These are phyloP conservation scores for Epinotia brunnichana DNA, from an alignment of 2,888 invertebrate genomes.

Conservation along the genomic window DNA sequence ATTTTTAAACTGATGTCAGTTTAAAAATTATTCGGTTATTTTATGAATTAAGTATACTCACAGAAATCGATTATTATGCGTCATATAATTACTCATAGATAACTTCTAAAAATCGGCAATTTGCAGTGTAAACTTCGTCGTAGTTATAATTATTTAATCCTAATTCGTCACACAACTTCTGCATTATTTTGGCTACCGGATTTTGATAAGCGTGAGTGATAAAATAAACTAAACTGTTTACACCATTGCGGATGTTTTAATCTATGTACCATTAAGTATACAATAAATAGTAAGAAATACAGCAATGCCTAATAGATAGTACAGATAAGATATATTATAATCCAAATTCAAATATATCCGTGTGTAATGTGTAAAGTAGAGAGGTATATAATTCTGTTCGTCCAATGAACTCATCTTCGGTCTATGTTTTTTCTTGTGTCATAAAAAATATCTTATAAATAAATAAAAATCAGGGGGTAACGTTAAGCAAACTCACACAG, in stretches of 20 bases:
- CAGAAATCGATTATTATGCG: no score
- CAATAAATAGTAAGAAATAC: not conserved
- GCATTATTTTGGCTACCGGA: slow-evolving; percentile 1
- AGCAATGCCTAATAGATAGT: not conserved
- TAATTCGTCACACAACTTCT: not conserved
- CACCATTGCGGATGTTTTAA: not conserved
- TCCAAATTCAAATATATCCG: not conserved
- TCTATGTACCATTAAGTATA: not conserved
- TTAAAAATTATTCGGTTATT: no score
- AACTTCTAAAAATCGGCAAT: not conserved
- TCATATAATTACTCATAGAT: not conserved
- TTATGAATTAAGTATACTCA: no score
- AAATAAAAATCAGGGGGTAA: no score
- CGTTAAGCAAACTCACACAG: no score
- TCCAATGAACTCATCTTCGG: no score
- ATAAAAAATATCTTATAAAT: no score
- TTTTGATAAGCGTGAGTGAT: slow-evolving; percentile 11
- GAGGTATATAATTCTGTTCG: no score
- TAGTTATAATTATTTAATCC: not conserved
- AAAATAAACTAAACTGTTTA: not conserved
- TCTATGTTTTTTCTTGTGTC: no score
- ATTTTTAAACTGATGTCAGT: no score
- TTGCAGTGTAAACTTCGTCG: not conserved
- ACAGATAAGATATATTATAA: not conserved
- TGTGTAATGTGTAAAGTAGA: no score